Base-by-base conservation (phyloP, 2,888 invertebrate species). In the Heteromyza rotundicornis region DNA sequence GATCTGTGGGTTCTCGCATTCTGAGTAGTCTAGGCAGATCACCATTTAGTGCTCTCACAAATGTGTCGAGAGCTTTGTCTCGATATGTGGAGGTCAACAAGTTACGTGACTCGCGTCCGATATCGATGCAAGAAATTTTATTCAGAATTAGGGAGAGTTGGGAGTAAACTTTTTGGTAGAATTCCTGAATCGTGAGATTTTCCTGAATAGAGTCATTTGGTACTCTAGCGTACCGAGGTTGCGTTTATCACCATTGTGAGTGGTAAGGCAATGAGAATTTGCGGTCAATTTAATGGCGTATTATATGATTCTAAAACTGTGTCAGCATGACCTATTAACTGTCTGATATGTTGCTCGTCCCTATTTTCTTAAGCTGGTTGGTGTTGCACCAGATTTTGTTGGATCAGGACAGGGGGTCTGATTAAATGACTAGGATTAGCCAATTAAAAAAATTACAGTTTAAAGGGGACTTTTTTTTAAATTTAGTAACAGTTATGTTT, bases 71-170 rank as follows among this genome's bases (percentile, higher is more conserved):
- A 1, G 70, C 68, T 57, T 68, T 70, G 36, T 65, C 61, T 20
- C 68, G 24, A 44, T 69, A 68, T 1, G 64, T 59, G 24, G 58
- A 17, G 1, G 64, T 68, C 14, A 69, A 32, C 2, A 66, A 27
- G 1, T 57, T 19, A 5, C 66, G 35, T 14, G 67, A 23, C 22
- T 71, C 69, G 2, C 17, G 14, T 7, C 65, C 59, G 8, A 66
- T 36, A 2, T 73, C 67, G 56, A 70, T 65, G 14, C 58, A 60
- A 12, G 27, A 23, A 24, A 71, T 56, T 61, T 73, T 69, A 56
- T 70, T 71, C 19, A 71, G 17, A 3, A 70, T 70, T 2, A 70
- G 35, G 2, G 73, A 68, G 1, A 68, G 54, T 16, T 71, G 66
- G 1, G 64, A 35, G 40, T 69, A 70, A 1, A 71, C 69, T 12